Percentiles rank a stretch among this genome's conserved stretches.
Conservation (phyloP, 2,797 vertebrate species). For the Pteronotus mesoamericanus region DNA sequence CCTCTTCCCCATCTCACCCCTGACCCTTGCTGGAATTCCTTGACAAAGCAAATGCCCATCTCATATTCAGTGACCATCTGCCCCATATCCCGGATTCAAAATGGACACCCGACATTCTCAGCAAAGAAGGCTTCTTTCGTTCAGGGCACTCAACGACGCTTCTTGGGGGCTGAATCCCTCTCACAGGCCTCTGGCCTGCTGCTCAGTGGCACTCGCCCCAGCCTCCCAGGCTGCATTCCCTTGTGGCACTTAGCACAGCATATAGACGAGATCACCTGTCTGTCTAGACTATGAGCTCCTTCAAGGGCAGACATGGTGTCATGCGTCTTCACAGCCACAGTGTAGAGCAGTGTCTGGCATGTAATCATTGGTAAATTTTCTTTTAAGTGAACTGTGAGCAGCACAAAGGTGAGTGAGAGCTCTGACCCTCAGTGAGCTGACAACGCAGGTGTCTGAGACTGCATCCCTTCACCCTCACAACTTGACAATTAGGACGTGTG, state of each 20-base stretch:
- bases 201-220: background rate
- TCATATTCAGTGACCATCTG: background rate
- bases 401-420: background rate
- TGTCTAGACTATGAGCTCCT: background rate
- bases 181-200: background rate
- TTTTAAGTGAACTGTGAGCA: background rate
- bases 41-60: background rate
- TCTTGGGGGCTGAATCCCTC: background rate
- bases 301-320: background rate
- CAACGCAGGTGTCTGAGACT: background rate
- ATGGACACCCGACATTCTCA: background rate
- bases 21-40: background rate
- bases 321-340: background rate
- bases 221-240: background rate
- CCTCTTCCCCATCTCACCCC: background rate
- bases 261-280: background rate
- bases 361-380: background rate
- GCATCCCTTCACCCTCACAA: accelerated
- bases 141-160: background rate
- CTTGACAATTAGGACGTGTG: background rate
- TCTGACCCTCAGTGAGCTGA: background rate
- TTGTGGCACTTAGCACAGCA: background rate
- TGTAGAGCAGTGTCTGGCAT: background rate
- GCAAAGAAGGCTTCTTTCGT: background rate
- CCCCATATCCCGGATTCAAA: background rate